Percentiles rank a stretch among this genome's conserved stretches.
phyloP scores from a whole-genome alignment of 2,113 vertebrate species.

The Hymenochirus boettgeri region DNA sequence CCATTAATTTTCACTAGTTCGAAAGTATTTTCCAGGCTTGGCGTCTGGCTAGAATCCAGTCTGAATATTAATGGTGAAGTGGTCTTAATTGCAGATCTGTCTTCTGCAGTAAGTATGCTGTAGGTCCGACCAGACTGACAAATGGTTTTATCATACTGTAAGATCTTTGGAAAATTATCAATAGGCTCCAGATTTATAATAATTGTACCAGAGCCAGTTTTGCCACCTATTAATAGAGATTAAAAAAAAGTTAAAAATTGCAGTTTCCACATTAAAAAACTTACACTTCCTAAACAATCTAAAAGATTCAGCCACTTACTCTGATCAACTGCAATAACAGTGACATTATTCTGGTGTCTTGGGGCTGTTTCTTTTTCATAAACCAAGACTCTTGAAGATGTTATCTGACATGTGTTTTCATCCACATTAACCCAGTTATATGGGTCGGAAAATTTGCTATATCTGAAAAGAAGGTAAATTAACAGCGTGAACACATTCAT shows the following conservation, averaged over 20 bases:
- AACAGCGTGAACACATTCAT: too few species aligned
- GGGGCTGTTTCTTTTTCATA: slow-evolving; percentile 70
- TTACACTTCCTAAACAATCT: not conserved
- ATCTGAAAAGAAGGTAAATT: slow-evolving; percentile 57
- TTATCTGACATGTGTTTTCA: slow-evolving; percentile 64
- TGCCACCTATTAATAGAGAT: slow-evolving; percentile 55
- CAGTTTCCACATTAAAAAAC: not conserved
- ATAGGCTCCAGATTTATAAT: slow-evolving; percentile 66
- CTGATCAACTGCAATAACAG: slow-evolving; percentile 59
- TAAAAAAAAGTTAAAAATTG: not conserved
- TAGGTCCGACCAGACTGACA: slow-evolving; percentile 59
- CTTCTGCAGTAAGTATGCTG: slow-evolving; percentile 55
- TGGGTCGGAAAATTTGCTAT: slow-evolving; percentile 68
- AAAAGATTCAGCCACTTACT: slow-evolving; percentile 54
- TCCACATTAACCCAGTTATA: slow-evolving; percentile 74
- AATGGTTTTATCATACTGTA: slow-evolving; percentile 43
- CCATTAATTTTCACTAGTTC: slow-evolving; percentile 57
- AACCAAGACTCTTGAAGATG: slow-evolving; percentile 69
- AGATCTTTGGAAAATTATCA: slow-evolving; percentile 66
- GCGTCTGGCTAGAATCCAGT: slow-evolving; percentile 48
- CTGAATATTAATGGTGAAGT: slow-evolving; percentile 67
- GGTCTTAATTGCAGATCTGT: slow-evolving; percentile 60
- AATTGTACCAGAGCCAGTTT: slow-evolving; percentile 76
- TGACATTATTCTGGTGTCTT: slow-evolving; percentile 64
- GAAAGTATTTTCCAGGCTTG: slow-evolving; percentile 55